Evolutionary conservation across 2,113 vertebrate species (phyloP).

Genomic region (Choloepus hoffmanni): DNA sequence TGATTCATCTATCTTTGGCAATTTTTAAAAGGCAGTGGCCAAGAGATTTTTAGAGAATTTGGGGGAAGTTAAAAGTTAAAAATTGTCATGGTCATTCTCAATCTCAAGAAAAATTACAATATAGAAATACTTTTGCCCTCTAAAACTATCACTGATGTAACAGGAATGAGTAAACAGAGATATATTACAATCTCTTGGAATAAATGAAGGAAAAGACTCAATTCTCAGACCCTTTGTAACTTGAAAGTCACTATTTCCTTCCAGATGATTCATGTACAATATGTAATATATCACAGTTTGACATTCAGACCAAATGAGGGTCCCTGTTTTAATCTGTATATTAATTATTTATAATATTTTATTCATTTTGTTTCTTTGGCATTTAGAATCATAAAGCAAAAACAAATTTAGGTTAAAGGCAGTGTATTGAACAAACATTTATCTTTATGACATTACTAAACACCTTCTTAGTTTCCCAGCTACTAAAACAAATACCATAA

Average conservation of each 20-base stretch:
- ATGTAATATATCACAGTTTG: not conserved
- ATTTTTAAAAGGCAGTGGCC: not conserved
- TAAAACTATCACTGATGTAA: not conserved
- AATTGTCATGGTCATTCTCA: not conserved
- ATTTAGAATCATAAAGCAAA: not conserved
- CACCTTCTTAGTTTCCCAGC: no score
- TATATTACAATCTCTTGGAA: not conserved
- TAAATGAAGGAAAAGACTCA: not conserved
- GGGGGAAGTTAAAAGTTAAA: not conserved
- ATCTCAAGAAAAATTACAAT: not conserved
- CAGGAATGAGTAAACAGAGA: not conserved
- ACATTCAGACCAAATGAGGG: not conserved
- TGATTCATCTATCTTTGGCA: not conserved
- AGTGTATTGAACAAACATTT: not conserved
- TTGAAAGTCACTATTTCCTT: not conserved
- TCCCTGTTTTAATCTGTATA: not conserved
- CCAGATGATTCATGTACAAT: not conserved
- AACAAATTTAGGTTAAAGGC: not conserved
- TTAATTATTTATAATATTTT: not conserved
- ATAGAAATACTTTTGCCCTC: not conserved
- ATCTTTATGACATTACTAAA: not conserved
- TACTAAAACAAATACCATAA: no score
- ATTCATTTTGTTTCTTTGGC: not conserved
- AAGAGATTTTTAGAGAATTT: not conserved
- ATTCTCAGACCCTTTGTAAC: not conserved